A percentile compares a stretch with the other conserved stretches of the same genome.
These are phyloP conservation scores for Bradypodion ventrale DNA, from an alignment of 2,797 vertebrate genomes.

Conservation along the genomic window DNA sequence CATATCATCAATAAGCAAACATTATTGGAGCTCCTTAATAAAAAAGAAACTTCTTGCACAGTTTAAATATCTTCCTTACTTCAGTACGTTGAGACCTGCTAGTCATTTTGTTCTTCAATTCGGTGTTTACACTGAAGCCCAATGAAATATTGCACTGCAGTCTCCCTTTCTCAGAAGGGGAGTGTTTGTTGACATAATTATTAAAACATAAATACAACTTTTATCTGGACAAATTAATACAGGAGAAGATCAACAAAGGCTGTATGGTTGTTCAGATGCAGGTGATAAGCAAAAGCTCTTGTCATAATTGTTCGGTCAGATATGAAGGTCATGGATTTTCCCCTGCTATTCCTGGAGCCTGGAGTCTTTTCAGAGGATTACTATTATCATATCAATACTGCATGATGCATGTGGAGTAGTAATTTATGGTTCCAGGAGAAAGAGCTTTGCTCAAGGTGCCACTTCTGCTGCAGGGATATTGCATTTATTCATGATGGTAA, in stretches of 20 bases:
- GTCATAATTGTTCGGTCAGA: background rate
- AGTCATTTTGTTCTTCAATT: conserved; percentile 20
- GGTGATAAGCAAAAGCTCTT: background rate
- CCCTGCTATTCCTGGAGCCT: background rate
- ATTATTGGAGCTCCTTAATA: conserved; percentile 49
- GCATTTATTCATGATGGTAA: conserved; percentile 21
- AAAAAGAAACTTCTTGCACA: conserved; percentile 25
- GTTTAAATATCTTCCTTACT: conserved; percentile 4
- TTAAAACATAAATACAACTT: background rate
- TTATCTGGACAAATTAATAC: background rate
- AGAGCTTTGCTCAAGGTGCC: background rate
- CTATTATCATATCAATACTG: conserved; percentile 11
- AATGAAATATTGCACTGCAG: background rate
- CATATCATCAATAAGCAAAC: conserved; percentile 56
- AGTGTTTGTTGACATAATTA: background rate
- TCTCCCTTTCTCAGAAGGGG: background rate
- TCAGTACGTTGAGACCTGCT: conserved; percentile 6
- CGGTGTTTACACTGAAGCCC: background rate
- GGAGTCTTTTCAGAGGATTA: background rate
- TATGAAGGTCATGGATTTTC: background rate
- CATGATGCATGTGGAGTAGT: background rate
- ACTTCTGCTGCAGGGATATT: background rate
- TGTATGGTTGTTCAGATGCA: background rate
- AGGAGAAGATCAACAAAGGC: background rate
- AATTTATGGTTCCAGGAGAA: background rate